Percentiles rank a stretch among this genome's conserved stretches.
These are phyloP conservation scores for Lycophotia porphyrea DNA, from an alignment of 2,888 invertebrate species.

Conservation along the genomic window DNA sequence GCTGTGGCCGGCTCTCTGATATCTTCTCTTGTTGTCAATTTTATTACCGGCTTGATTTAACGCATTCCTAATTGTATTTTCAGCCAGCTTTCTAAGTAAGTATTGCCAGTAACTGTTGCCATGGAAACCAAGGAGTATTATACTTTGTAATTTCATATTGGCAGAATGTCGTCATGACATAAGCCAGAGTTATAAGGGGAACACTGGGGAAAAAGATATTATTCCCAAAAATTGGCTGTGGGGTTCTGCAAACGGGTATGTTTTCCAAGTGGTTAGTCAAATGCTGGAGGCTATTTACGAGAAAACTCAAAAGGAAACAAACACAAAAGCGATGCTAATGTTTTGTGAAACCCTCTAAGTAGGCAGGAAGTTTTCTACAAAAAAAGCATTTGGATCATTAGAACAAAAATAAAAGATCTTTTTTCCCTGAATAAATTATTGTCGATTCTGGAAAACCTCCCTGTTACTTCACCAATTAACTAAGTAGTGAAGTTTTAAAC, in stretches of 20 bases:
- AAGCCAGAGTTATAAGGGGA: background rate
- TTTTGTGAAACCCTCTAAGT: background rate
- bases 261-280: constrained; percentile 17
- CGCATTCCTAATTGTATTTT: constrained; percentile 21
- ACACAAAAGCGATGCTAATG: constrained; percentile 5
- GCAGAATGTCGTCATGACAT: background rate
- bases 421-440: constrained; percentile 44
- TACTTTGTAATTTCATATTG: constrained; percentile 17
- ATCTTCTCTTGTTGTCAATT: constrained; percentile 31
- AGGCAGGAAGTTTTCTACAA: constrained; percentile 6
- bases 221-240: too few species aligned
- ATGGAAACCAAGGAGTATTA: background rate
- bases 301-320: constrained; percentile 5
- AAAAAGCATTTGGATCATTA: constrained; percentile 1
- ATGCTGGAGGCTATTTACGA: background rate
- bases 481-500: constrained; percentile 27
- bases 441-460: constrained; percentile 18
- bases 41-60: constrained; percentile 40
- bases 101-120: constrained; percentile 15
- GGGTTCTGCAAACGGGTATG: too few species aligned
- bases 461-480: constrained; percentile 33
- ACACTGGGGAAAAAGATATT: background rate
- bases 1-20: background rate
- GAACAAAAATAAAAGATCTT: constrained; percentile 2
- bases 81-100: background rate